Evolutionary conservation across 1,140 invertebrate genomes (phyloP).

Genomic region (Euborellia annulipes): DNA sequence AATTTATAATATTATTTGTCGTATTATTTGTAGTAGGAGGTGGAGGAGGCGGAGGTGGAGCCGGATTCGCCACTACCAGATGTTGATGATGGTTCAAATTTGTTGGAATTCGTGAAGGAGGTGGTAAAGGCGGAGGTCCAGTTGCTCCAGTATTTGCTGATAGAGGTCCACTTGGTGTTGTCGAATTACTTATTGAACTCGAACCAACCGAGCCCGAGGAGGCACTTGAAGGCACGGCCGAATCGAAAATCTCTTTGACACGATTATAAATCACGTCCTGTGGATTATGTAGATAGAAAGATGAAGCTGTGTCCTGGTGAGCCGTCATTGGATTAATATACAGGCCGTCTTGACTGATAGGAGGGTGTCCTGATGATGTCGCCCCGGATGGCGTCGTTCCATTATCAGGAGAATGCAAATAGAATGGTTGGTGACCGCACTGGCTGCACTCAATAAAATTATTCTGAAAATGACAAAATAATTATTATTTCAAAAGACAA

Average conservation of each 20-base stretch:
- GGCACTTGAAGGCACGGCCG: conserved; percentile 14
- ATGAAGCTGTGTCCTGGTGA: conserved; percentile 29
- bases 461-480: conserved; percentile 14
- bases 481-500: conserved; percentile 5
- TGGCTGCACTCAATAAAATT: no score
- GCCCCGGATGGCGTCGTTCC: conserved; percentile 7
- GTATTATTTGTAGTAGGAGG: no score
- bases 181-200: conserved; percentile 17
- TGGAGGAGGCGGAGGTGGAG: conserved; percentile 2
- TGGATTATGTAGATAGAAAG: conserved; percentile 70
- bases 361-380: conserved; percentile 4
- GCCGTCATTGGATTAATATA: conserved; percentile 64
- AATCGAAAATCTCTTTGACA: conserved; percentile 58
- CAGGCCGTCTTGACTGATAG: conserved; percentile 53
- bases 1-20: no score
- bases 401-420: conserved; percentile 45
- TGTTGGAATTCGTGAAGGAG: conserved; percentile 8
- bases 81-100: conserved; percentile 23
- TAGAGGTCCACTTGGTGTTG: conserved; percentile 14
- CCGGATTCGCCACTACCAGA: conserved; percentile 29
- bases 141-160: background rate
- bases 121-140: conserved; percentile 8
- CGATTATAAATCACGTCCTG: conserved; percentile 57
- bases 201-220: background rate
- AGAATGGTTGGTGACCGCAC: conserved; percentile 38